These are phyloP conservation scores for Drepanosiphum platanoidis DNA, from an alignment of 2,888 invertebrate species.

Conservation along the genomic window DNA sequence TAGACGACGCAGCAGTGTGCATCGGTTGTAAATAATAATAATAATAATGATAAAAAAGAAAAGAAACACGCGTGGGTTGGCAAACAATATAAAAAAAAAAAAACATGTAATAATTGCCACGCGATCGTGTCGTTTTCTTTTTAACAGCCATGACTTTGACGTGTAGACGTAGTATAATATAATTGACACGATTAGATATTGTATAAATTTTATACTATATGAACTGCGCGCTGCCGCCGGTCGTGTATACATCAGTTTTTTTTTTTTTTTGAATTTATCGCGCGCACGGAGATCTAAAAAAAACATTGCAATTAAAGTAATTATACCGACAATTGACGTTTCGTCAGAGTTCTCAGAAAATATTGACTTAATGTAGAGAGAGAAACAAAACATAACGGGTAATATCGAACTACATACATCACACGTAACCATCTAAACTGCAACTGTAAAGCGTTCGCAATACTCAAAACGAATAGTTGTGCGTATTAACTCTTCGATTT, in stretches of 20 bases:
- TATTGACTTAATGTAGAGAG: background rate
- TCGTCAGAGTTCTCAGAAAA: background rate
- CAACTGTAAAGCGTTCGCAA: no score
- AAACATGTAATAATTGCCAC: background rate
- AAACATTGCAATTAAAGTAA: no score
- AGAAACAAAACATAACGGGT: no score
- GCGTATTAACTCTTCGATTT: background rate
- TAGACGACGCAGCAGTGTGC: background rate
- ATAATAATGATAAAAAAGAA: no score
- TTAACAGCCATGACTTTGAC: background rate
- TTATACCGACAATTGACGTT: background rate
- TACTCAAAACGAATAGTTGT: background rate
- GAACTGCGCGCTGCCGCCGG: no score
- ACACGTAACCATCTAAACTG: no score
- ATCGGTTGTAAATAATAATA: background rate
- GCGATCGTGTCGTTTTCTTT: background rate
- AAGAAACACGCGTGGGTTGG: background rate
- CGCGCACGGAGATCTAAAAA: background rate
- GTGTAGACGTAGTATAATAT: no score
- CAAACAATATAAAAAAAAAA: background rate
- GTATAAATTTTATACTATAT: no score
- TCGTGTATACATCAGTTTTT: background rate
- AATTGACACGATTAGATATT: no score
- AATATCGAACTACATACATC: no score
- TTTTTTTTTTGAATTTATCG: slow-evolving; percentile 1